Evolutionary conservation across 2,113 vertebrate species (phyloP).

Genomic region (Zosterops lateralis): DNA sequence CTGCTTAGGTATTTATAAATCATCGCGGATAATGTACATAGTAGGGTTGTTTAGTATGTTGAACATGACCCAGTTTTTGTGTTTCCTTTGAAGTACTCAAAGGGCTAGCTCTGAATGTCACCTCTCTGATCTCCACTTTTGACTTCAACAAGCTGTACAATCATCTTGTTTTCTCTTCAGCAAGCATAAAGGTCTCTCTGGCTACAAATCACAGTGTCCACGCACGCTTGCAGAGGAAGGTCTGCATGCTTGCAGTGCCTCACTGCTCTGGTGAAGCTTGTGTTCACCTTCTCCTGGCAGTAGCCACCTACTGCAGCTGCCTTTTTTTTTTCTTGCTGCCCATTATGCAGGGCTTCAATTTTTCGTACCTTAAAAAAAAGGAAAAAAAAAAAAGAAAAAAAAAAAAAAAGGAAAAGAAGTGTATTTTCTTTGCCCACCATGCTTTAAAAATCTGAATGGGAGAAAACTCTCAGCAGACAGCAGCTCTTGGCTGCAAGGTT

Average conservation of each 20-base stretch:
- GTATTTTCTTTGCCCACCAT: conserved; percentile 43
- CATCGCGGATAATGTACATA: conserved; percentile 39
- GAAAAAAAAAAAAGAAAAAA: not conserved
- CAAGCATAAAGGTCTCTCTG: conserved; percentile 58
- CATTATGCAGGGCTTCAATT: conserved; percentile 55
- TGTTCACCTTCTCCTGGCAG: not conserved
- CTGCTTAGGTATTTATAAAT: conserved; percentile 52
- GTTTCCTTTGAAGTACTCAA: conserved; percentile 65
- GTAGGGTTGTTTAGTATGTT: conserved; percentile 29
- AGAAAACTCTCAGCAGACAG: conserved; percentile 38
- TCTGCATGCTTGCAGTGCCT: conserved; percentile 67
- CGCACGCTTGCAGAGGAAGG: conserved; percentile 27
- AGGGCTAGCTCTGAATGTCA: conserved; percentile 73
- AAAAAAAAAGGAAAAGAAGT: not conserved
- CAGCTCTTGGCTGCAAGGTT: not conserved
- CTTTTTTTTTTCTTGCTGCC: conserved; percentile 42
- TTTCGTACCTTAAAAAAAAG: not conserved
- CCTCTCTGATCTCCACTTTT: conserved; percentile 45
- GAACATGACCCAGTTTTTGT: not conserved
- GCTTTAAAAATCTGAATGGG: conserved; percentile 53
- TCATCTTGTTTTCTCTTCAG: conserved; percentile 22
- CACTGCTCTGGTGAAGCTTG: conserved; percentile 24
- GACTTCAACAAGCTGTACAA: conserved; percentile 47
- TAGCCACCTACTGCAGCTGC: conserved; percentile 61
- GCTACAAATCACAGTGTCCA: conserved; percentile 45